Percentiles rank a stretch among this genome's conserved stretches.
Conservation (phyloP, 2,888 invertebrate genomes). For the Melitaea athalia region DNA sequence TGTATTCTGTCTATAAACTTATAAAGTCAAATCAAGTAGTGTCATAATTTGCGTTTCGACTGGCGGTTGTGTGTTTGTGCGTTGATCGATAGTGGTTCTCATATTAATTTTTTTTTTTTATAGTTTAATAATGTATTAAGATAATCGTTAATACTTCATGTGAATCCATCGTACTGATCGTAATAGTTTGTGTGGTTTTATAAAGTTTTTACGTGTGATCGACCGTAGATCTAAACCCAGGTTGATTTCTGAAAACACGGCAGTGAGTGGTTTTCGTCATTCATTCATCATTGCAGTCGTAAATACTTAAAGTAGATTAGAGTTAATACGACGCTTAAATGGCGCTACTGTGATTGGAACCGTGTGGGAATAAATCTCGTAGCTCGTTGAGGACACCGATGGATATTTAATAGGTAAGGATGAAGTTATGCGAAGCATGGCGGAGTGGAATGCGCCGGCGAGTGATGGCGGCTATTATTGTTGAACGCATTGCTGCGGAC, state of each 20-base stretch:
- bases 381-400: conserved; percentile 49
- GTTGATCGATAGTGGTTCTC: conserved; percentile 26
- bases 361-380: conserved; percentile 21
- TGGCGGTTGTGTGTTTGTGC: conserved; percentile 37
- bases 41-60: conserved; percentile 35
- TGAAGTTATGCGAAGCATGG: conserved; percentile 44
- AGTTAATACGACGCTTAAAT: conserved; percentile 12
- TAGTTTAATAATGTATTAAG: conserved; percentile 9
- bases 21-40: conserved; percentile 24
- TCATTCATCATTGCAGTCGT: conserved; percentile 30
- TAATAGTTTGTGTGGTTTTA: conserved; percentile 12
- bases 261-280: conserved; percentile 46
- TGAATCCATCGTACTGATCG: neutral
- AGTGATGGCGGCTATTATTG: conserved; percentile 47
- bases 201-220: conserved; percentile 40
- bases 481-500: conserved; percentile 36
- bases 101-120: conserved; percentile 21
- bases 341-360: conserved; percentile 32
- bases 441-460: conserved; percentile 54
- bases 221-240: conserved; percentile 48
- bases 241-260: conserved; percentile 49
- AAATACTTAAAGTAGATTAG: conserved; percentile 21
- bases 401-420: conserved; percentile 68
- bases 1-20: conserved; percentile 12
- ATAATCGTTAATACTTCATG: conserved; percentile 12